Base-by-base conservation (phyloP, 2,888 invertebrate species). In the Odontothrips loti region DNA sequence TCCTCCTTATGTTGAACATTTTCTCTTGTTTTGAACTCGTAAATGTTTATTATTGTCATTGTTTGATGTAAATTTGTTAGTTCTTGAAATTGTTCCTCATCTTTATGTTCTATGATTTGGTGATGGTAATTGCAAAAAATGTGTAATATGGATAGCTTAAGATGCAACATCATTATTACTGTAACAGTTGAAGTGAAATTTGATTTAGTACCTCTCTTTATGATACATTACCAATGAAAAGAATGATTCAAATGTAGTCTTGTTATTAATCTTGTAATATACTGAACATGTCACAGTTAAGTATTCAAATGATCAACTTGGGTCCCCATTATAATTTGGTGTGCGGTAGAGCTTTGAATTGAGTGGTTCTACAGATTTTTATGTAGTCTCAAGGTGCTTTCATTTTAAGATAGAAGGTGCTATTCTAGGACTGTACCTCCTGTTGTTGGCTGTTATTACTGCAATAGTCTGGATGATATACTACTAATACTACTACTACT, bases 41-140 rank as follows among this genome's bases (percentile, higher is more conserved):
- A 75, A 75, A 75, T 75, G 68, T 75, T 75, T 75, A 75, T 75
- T 23, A 75, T 75, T 75, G 23, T 75, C 68, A 75, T 75, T 75
- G 68, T 75, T 75, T 75, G 23, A 27, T 75, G 68, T 75, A 75
- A 75, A 75, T 75, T 75, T 75, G 68, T 75, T 75, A 75, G 68
- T 75, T 75, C 23, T 75, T 75, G 68, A 75, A 75, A 27, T 75
- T 27, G 68, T 75, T 75, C 68, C 68, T 75, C 68, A 75, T 75
- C 68, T 75, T 75, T 75, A 75, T 75, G 68, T 75, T 75, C 23
- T 75, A 75, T 75, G 68, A 75, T 75, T 75, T 75, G 68, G 68
- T 75, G 68, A 75, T 75, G 68, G 68, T 75, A 75, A 75, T 75
- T 75, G 23, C 68, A 75, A 75, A 75, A 75, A 75, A 27, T 27